Conservation (phyloP, 2,797 vertebrate genomes). For the Acanthurus leucopareius region DNA sequence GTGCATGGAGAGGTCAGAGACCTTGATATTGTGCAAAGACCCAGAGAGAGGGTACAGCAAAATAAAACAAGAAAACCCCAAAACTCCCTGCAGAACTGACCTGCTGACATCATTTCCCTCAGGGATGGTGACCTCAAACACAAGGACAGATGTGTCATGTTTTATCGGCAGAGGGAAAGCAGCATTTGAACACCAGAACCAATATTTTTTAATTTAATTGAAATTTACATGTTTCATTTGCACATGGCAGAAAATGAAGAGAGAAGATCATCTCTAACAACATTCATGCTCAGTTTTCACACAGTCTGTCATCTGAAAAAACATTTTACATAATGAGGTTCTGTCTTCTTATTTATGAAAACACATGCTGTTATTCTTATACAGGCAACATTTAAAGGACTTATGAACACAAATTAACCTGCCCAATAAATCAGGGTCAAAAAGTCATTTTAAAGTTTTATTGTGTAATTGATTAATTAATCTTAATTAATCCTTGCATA, state of each 20-base stretch:
- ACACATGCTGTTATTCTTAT: slow-evolving; percentile 1
- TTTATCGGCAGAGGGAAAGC: background rate
- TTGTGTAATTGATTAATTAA: background rate
- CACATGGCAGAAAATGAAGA: slow-evolving; percentile 1
- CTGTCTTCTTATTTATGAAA: slow-evolving; percentile 12
- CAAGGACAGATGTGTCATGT: background rate
- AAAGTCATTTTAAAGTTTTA: background rate
- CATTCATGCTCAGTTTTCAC: slow-evolving; percentile 6
- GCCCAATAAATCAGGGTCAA: slow-evolving; percentile 10
- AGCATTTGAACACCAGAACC: background rate
- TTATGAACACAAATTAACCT: slow-evolving; percentile 12
- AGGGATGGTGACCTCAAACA: background rate
- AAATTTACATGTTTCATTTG: background rate
- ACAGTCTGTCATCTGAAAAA: background rate
- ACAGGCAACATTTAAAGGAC: slow-evolving; percentile 24
- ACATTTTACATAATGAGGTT: background rate
- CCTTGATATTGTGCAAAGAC: slow-evolving; percentile 5
- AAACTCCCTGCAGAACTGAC: background rate
- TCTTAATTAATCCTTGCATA: background rate
- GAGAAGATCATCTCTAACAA: background rate
- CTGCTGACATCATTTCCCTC: slow-evolving; percentile 15
- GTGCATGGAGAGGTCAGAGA: slow-evolving; percentile 18
- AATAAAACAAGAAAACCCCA: background rate
- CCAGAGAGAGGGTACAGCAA: background rate
- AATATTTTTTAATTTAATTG: background rate